Evolutionary conservation across 2,797 vertebrate species (phyloP), one percentile per base, ranked within the genome.

Genomic region (Helarctos malayanus): DNA sequence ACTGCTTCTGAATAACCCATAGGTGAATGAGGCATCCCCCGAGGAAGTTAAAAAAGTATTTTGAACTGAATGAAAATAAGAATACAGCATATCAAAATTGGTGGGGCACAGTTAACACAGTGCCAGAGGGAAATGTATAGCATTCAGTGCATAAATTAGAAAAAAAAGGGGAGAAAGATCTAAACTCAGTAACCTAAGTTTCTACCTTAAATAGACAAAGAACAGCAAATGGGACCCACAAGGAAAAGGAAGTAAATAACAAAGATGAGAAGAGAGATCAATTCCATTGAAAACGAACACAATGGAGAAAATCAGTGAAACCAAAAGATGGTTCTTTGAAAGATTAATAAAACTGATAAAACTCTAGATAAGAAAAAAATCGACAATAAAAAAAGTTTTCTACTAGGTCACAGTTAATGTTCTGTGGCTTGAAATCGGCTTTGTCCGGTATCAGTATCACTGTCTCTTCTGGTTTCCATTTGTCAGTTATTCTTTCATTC

Each of bases 281-380:
- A 59, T n/a, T 78, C 69, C 92, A 71, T 65, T 73, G 25, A 71
- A 94, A 89, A 89, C 2, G n/a, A 93, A 69, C 12, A 88, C 47
- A 80, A 75, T 54, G 59, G 49, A 85, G 41, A 95, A 90, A 88
- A 73, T 79, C 61, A 90, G 21, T 82, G 15, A 68, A 88, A 75
- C 69, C 69, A 49, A 93, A 86, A 56, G 19, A 87, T 38, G 35
- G 25, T 81, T 57, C 32, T 69, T 47, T 82, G 25, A 47, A 90
- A 65, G 49, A 93, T 71, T 78, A 71, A 29, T 35, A 59, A 82
- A 96, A 79, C 12, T 65, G 38, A 88, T 65, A 25, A 73, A 73
- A 29, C 5, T 54, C 13, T 65, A 41, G 25, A 15, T 13, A 94
- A 86, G 75, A 41, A 93, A 68, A 54, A 95, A 88, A 68, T 29